Percentiles rank a stretch among this genome's conserved stretches.
These are phyloP conservation scores for Sycophaga agraensis DNA, from an alignment of 1,140 invertebrate genomes.

Conservation along the genomic window DNA sequence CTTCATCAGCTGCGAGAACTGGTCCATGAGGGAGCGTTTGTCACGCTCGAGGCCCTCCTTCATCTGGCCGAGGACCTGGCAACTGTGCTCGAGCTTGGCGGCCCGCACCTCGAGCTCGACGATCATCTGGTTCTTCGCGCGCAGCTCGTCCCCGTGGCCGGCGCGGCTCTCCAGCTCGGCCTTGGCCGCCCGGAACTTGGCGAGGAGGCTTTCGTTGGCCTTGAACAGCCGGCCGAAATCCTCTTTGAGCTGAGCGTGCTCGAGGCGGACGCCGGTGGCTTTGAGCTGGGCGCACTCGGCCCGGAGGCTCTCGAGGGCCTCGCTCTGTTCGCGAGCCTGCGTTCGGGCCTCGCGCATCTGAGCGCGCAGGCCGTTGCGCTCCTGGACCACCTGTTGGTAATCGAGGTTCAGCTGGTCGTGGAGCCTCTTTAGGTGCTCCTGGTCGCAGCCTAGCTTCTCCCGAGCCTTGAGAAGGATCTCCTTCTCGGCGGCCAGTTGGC, in stretches of 20 bases:
- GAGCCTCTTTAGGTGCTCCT: neutral
- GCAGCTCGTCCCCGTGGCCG: neutral
- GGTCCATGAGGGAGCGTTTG: neutral
- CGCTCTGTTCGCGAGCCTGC: neutral
- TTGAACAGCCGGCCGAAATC: conserved; percentile 2
- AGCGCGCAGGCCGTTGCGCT: neutral
- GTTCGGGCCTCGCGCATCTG: neutral
- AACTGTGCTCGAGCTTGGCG: neutral
- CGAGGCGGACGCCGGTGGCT: neutral
- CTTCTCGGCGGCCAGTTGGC: neutral
- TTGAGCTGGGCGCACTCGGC: neutral
- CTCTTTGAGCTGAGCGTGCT: neutral
- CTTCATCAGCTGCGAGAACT: neutral
- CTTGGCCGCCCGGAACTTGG: neutral
- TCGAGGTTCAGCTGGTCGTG: neutral
- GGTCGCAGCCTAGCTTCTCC: neutral
- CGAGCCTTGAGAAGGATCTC: neutral
- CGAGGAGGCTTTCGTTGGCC: neutral
- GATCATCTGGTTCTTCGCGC: neutral
- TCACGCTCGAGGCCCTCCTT: neutral
- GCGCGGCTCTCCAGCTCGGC: neutral
- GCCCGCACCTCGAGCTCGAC: neutral
- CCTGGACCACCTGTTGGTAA: neutral
- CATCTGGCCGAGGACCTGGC: neutral
- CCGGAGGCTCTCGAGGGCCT: neutral